Percentiles rank a stretch among this genome's conserved stretches.
Evolutionary conservation across 2,113 vertebrate species (phyloP).

Genomic region (Miniopterus natalensis): DNA sequence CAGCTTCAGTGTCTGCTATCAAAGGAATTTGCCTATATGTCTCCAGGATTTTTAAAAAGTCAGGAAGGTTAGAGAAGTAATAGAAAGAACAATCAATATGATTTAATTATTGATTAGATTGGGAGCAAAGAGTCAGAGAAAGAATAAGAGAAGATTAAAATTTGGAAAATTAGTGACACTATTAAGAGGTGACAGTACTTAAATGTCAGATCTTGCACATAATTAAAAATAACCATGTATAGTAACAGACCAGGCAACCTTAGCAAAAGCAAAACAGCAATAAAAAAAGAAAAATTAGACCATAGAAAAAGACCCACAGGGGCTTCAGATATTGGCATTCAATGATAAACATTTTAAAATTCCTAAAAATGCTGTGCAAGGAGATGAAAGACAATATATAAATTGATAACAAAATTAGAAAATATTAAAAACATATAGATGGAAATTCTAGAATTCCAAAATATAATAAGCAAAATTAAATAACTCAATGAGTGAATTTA

Average conservation of each 20-base stretch:
- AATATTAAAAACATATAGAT: not conserved
- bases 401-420: not conserved
- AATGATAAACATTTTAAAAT: constrained; percentile 20
- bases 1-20: not conserved
- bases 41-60: not conserved
- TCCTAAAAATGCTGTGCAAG: not conserved
- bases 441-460: constrained; percentile 16
- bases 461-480: not conserved
- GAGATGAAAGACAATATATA: not conserved
- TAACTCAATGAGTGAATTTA: not conserved
- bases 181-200: not conserved
- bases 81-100: not conserved
- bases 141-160: not conserved
- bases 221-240: not conserved
- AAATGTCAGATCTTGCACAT: not conserved
- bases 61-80: not conserved
- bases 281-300: not conserved
- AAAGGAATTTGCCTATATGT: constrained; percentile 22
- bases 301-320: not conserved
- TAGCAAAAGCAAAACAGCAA: constrained; percentile 42
- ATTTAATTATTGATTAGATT: not conserved
- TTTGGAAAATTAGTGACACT: not conserved
- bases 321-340: not conserved
- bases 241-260: not conserved
- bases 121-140: not conserved